Evolutionary conservation across 2,888 invertebrate species (phyloP).

Genomic region (Chironomus tentans): DNA sequence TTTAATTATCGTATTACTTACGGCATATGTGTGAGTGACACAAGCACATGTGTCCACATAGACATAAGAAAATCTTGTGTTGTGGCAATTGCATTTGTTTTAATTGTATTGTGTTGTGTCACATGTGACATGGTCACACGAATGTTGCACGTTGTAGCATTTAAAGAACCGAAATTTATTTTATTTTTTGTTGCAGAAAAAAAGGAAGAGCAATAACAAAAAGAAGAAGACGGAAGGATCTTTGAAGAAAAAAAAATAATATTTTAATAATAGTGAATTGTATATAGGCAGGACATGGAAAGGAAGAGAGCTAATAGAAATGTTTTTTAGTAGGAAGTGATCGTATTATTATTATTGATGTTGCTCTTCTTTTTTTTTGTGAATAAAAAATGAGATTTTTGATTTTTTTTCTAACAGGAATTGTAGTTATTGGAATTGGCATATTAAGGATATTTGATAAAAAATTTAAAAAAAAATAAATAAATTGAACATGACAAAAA

Average conservation of each 20-base stretch:
- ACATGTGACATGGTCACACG: background rate
- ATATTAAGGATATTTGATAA: too few species aligned
- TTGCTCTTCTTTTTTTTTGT: too few species aligned
- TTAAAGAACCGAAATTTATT: background rate
- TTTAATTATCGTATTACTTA: slow-evolving; percentile 12
- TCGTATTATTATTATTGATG: background rate
- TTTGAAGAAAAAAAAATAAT: background rate
- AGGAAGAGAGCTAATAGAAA: background rate
- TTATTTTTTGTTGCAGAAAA: too few species aligned
- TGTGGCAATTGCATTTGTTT: background rate
- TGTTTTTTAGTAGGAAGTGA: background rate
- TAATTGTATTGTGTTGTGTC: background rate
- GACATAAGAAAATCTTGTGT: background rate
- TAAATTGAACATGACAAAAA: too few species aligned
- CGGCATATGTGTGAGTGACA: background rate
- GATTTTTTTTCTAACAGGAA: too few species aligned
- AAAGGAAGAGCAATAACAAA: background rate
- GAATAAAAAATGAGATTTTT: too few species aligned
- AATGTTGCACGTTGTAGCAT: background rate
- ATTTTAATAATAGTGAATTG: too few species aligned
- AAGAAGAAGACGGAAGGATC: background rate
- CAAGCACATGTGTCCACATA: background rate
- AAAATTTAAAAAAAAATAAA: too few species aligned
- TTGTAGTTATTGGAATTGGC: too few species aligned
- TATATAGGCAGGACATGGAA: background rate